Conservation (phyloP, 2,113 vertebrate species). For the Catharus bicknelli region DNA sequence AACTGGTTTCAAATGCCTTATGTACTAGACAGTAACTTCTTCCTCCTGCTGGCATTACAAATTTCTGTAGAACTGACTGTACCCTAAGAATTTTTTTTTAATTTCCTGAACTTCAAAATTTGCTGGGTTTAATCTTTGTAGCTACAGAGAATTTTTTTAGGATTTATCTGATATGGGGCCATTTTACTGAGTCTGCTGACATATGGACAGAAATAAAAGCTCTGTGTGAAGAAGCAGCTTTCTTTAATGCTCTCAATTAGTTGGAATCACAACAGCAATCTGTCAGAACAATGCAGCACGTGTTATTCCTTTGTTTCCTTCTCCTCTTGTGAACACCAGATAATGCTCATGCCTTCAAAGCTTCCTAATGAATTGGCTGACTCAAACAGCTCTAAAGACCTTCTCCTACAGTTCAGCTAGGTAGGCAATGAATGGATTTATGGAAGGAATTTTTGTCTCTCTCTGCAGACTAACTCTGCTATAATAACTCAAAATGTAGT, state of each 20-base stretch:
- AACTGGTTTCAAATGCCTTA: background rate
- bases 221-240: slow-evolving; percentile 12
- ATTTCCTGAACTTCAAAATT: background rate
- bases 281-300: slow-evolving; percentile 16
- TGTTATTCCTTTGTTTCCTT: slow-evolving; percentile 21
- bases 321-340: background rate
- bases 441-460: background rate
- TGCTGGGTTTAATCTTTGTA: background rate
- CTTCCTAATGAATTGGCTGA: slow-evolving; percentile 24
- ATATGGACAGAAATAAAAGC: slow-evolving; percentile 35
- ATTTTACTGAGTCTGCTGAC: background rate
- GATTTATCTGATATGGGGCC: background rate
- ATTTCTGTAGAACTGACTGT: background rate
- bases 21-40: background rate
- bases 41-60: background rate
- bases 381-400: background rate
- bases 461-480: background rate
- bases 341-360: slow-evolving; percentile 23
- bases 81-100: background rate
- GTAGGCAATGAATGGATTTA: background rate
- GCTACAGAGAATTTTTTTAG: background rate
- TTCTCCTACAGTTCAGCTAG: background rate
- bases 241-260: slow-evolving; percentile 47
- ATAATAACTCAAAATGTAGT: background rate
- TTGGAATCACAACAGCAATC: slow-evolving; percentile 30